These are phyloP conservation scores for Formicarius rufipectus DNA, from an alignment of 2,113 vertebrate genomes.

Conservation along the genomic window DNA sequence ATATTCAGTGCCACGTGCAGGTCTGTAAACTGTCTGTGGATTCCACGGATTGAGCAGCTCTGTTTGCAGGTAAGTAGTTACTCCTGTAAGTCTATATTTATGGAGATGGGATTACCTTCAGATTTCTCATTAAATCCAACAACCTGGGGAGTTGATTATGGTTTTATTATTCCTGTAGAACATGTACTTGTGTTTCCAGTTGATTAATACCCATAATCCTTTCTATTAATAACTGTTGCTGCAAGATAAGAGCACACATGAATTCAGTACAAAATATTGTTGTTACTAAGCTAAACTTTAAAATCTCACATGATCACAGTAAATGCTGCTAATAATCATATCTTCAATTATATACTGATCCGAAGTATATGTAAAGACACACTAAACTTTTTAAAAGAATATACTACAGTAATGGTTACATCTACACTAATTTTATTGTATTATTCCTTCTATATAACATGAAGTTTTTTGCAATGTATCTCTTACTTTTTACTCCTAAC, in stretches of 20 bases:
- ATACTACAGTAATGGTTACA: not conserved
- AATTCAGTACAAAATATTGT: not conserved
- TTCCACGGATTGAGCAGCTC: not conserved
- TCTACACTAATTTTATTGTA: not conserved
- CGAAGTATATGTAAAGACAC: not conserved
- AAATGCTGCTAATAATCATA: not conserved
- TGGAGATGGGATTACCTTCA: not conserved
- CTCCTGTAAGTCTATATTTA: not conserved
- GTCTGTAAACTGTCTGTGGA: not conserved
- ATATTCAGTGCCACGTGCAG: not conserved
- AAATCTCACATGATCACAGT: not conserved
- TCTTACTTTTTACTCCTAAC: not conserved
- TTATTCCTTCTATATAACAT: not conserved
- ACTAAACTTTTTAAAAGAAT: not conserved
- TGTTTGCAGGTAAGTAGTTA: not conserved
- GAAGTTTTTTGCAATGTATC: not conserved
- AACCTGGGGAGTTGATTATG: not conserved
- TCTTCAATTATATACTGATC: not conserved
- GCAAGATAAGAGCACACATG: not conserved
- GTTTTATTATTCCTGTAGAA: slow-evolving; percentile 28
- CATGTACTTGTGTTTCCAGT: not conserved
- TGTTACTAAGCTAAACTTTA: not conserved
- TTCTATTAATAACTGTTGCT: slow-evolving; percentile 42
- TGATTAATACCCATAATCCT: slow-evolving; percentile 33
- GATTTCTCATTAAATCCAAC: slow-evolving; percentile 10